These are phyloP conservation scores for Ophion ellenae DNA, from an alignment of 2,888 invertebrate species.

Conservation along the genomic window DNA sequence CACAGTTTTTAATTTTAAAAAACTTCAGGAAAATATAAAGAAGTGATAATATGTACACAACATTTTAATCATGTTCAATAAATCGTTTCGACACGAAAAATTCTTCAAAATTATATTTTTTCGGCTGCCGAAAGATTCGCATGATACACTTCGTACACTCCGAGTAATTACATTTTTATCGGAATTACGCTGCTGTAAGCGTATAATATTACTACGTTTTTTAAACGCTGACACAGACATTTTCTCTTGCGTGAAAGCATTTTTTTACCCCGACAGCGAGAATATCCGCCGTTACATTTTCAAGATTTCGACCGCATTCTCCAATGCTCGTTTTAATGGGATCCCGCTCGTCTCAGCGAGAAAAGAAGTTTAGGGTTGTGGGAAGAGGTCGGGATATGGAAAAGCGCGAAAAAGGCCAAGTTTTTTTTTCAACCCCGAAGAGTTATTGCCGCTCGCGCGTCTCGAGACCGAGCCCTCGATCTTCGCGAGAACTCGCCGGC, in stretches of 20 bases:
- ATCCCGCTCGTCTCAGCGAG: constrained; percentile 9
- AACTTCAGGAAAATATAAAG: too few relatives aligned
- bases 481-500: constrained; percentile 44
- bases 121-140: too few relatives aligned
- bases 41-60: too few relatives aligned
- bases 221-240: constrained; percentile 10
- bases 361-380: constrained; percentile 14
- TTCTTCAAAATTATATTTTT: too few relatives aligned
- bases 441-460: constrained; percentile 52
- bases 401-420: constrained; percentile 9
- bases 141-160: not conserved
- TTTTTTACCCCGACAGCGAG: not conserved
- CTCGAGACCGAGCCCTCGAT: constrained; percentile 42
- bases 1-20: too few relatives aligned
- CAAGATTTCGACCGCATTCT: constrained; percentile 21
- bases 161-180: not conserved
- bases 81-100: too few relatives aligned
- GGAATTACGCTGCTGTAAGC: not conserved
- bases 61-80: too few relatives aligned
- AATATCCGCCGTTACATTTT: not conserved
- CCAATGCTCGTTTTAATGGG: constrained; percentile 26
- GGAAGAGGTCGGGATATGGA: constrained; percentile 16
- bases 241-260: not conserved
- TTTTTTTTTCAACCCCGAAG: constrained; percentile 27
- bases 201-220: not conserved